Conservation (phyloP, 1,140 invertebrate genomes). For the Polypedilum vanderplanki region DNA sequence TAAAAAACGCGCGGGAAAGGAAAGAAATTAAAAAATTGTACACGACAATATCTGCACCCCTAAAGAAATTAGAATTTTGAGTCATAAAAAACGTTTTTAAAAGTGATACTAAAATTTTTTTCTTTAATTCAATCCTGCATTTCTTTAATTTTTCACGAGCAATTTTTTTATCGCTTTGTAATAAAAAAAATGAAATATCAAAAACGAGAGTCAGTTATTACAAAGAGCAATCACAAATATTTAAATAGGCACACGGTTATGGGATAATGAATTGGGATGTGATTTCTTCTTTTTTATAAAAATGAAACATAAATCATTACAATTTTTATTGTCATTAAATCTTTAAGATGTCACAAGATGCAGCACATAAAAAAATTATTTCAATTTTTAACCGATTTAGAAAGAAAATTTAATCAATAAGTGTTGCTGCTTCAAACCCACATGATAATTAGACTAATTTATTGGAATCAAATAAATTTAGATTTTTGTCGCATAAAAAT, state of each 20-base stretch:
- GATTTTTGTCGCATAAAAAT: conserved; percentile 19
- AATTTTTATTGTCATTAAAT: conserved; percentile 13
- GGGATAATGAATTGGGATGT: conserved; percentile 11
- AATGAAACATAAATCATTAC: neutral
- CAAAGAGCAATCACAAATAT: conserved; percentile 12
- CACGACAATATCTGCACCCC: neutral
- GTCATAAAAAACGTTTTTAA: neutral
- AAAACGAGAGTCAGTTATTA: neutral
- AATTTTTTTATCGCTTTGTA: conserved; percentile 11
- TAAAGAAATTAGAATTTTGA: neutral
- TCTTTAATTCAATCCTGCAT: neutral
- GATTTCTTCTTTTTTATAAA: neutral
- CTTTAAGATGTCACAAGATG: conserved; percentile 1
- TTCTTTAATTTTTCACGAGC: conserved; percentile 14
- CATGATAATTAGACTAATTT: conserved; percentile 5
- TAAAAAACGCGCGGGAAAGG: neutral
- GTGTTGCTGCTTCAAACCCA: neutral
- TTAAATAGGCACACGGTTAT: neutral
- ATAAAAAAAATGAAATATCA: neutral
- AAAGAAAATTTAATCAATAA: neutral
- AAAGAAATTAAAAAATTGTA: conserved; percentile 7
- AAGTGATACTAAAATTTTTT: neutral
- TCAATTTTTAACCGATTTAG: neutral
- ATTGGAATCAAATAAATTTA: neutral
- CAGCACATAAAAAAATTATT: neutral